A percentile compares a stretch with the other conserved stretches of the same genome.
These are phyloP conservation scores for Tinamus major DNA, from an alignment of 2,797 vertebrate genomes.

Conservation along the genomic window DNA sequence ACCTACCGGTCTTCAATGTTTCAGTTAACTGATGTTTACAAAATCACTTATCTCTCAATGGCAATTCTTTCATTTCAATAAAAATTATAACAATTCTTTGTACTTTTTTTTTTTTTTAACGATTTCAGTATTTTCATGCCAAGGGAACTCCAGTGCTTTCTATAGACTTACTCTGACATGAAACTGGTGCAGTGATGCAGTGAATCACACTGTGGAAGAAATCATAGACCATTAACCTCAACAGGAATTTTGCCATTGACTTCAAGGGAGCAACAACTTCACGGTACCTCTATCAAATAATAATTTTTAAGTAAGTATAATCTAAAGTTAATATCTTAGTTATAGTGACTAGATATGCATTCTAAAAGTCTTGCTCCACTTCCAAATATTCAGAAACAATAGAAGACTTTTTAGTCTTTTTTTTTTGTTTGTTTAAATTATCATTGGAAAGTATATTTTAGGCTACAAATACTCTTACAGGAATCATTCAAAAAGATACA, in stretches of 20 bases:
- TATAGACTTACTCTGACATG: background rate
- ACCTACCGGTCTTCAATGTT: background rate
- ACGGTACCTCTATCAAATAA: background rate
- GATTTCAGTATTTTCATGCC: background rate
- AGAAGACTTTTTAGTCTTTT: background rate
- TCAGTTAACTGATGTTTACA: background rate
- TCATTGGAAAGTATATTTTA: background rate
- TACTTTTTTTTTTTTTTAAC: background rate
- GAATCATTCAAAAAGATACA: conserved; percentile 17
- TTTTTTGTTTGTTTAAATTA: conserved; percentile 12
- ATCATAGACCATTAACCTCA: background rate
- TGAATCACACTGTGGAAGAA: background rate
- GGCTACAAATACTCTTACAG: background rate
- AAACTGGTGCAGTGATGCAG: background rate
- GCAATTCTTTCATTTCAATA: background rate
- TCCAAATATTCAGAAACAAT: background rate
- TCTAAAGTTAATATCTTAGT: background rate
- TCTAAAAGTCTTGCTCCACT: background rate
- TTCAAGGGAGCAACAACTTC: background rate
- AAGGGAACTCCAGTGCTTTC: conserved; percentile 10
- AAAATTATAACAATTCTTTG: background rate
- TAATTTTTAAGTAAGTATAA: background rate
- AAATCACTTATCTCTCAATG: background rate
- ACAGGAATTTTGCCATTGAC: background rate
- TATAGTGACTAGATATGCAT: background rate